phyloP scores from a whole-genome alignment of 2,113 vertebrate species.

The Forbesichthys agassizii region DNA sequence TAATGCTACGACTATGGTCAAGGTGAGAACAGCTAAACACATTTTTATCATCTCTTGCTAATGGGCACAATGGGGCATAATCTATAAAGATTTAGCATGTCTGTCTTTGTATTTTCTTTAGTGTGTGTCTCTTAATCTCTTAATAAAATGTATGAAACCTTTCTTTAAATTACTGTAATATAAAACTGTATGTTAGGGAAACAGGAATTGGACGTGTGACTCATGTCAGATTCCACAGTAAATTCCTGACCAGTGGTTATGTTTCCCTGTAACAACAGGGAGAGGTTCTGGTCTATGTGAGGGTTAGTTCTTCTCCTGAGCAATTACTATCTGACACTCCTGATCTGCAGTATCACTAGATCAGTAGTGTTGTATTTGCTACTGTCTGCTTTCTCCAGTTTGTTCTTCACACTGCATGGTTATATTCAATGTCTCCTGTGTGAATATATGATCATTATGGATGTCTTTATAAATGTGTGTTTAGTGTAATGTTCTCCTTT shows the following conservation, averaged over 20 bases:
- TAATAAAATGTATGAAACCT: too few species aligned
- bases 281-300: constrained; percentile 79
- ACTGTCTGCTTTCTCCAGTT: background rate
- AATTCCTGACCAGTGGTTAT: background rate
- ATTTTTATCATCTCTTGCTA: background rate
- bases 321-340: background rate
- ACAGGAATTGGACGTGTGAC: too few species aligned
- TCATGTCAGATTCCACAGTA: too few species aligned
- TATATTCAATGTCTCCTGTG: background rate
- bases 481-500: background rate
- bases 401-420: background rate
- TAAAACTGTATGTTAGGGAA: too few species aligned
- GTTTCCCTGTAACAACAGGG: constrained; percentile 53
- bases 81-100: too few species aligned
- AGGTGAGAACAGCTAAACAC: constrained; percentile 7
- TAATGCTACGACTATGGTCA: constrained; percentile 5
- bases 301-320: constrained; percentile 49
- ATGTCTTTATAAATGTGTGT: background rate
- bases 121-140: too few species aligned
- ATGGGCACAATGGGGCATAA: background rate
- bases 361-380: too few species aligned
- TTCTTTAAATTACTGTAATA: too few species aligned
- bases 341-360: too few species aligned
- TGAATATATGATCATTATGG: background rate
- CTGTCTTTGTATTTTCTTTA: too few species aligned